Percentiles rank a stretch among this genome's conserved stretches.
Conservation (phyloP, 2,888 invertebrate genomes). For the Tenthredo distinguenda region DNA sequence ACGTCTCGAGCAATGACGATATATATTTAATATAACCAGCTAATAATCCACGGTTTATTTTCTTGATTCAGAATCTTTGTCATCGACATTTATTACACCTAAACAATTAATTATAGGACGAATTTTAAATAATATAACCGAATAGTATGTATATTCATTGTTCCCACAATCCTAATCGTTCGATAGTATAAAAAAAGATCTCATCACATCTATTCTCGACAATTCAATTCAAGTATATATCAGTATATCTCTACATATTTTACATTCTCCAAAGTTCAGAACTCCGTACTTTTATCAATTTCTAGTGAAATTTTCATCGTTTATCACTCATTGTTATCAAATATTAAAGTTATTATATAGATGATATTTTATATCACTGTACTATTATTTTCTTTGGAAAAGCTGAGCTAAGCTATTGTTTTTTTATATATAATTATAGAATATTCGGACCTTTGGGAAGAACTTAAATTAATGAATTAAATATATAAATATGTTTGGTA, state of each 20-base stretch:
- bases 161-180: neutral
- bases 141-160: neutral
- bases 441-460: neutral
- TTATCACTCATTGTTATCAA: neutral
- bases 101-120: neutral
- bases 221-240: slow-evolving; percentile 1
- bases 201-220: neutral
- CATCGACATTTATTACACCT: neutral
- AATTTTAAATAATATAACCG: neutral
- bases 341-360: slow-evolving; percentile 2
- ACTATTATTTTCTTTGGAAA: neutral
- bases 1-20: too few relatives aligned
- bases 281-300: neutral
- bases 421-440: neutral
- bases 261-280: neutral
- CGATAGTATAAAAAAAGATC: neutral
- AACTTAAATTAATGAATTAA: neutral
- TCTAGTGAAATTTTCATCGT: neutral
- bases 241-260: neutral
- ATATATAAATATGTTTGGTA: neutral
- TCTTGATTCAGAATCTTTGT: neutral
- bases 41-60: neutral
- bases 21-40: neutral
- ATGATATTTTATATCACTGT: neutral
- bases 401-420: neutral